Percentiles rank a stretch among this genome's conserved stretches.
Evolutionary conservation across 64 coral and sea anemone species (phyloP).

Genomic region (Orbicella faveolata): DNA sequence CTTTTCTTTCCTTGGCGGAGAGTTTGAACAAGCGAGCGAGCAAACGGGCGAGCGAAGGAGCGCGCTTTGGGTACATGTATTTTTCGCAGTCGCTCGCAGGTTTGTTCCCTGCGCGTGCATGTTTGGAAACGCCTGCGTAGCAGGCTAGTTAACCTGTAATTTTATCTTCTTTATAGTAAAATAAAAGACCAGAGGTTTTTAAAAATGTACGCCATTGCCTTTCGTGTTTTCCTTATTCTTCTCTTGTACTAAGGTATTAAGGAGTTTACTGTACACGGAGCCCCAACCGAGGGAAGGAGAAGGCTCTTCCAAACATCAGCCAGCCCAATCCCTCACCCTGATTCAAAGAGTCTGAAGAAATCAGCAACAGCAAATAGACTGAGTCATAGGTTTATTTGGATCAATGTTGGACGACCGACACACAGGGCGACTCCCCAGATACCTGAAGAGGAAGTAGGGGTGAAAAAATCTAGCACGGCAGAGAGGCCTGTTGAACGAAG

Average conservation of each 20-base stretch:
- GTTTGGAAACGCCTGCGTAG: too few species aligned
- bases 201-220: background rate
- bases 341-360: slow-evolving; percentile 9
- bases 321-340: slow-evolving; percentile 30
- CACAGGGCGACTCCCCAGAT: slow-evolving; percentile 8
- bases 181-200: background rate
- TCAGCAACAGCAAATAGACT: background rate
- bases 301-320: slow-evolving; percentile 23
- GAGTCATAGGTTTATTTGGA: background rate
- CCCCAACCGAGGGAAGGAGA: background rate
- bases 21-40: too few species aligned
- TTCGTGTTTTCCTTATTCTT: background rate
- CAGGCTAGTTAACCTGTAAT: too few species aligned
- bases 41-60: too few species aligned
- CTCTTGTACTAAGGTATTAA: background rate
- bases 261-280: slow-evolving; percentile 3
- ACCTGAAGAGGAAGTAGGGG: background rate
- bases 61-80: too few species aligned
- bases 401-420: background rate
- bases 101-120: too few species aligned
- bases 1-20: too few species aligned
- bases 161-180: too few species aligned
- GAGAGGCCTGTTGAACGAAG: background rate
- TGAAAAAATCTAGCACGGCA: slow-evolving; percentile 31
- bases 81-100: too few species aligned